These are phyloP conservation scores for Ophiodon elongatus DNA, from an alignment of 2,113 vertebrate species.

Conservation along the genomic window DNA sequence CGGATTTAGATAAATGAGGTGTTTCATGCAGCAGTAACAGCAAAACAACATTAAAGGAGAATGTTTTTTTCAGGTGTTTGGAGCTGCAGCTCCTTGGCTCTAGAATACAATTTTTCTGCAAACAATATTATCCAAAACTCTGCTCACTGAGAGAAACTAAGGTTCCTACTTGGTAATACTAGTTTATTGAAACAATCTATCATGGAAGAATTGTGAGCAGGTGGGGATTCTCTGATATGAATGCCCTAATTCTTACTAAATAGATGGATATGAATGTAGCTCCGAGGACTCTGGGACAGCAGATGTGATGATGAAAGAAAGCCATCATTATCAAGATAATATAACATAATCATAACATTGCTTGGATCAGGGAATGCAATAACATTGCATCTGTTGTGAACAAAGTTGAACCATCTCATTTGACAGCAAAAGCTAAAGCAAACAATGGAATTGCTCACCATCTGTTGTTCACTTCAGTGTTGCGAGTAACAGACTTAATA, in stretches of 20 bases:
- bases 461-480: not conserved
- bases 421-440: no score
- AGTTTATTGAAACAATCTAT: conserved; percentile 56
- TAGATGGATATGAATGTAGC: conserved; percentile 20
- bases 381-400: not conserved
- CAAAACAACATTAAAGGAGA: conserved; percentile 42
- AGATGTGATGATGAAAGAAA: not conserved
- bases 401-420: not conserved
- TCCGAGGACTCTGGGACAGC: not conserved
- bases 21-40: conserved; percentile 43
- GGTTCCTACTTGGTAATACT: conserved; percentile 28
- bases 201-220: not conserved
- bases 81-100: conserved; percentile 4
- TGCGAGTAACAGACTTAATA: not conserved
- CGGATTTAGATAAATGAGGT: conserved; percentile 52
- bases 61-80: conserved; percentile 19
- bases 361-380: not conserved
- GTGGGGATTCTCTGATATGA: conserved; percentile 8
- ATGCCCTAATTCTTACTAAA: conserved; percentile 26
- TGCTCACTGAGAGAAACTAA: conserved; percentile 39
- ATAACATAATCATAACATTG: not conserved
- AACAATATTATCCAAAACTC: conserved; percentile 51
- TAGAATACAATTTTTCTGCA: conserved; percentile 17
- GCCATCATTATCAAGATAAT: not conserved
- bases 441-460: not conserved